These are phyloP conservation scores for Ptychochromis oligacanthus DNA, from an alignment of 2,113 vertebrate species.

Conservation along the genomic window DNA sequence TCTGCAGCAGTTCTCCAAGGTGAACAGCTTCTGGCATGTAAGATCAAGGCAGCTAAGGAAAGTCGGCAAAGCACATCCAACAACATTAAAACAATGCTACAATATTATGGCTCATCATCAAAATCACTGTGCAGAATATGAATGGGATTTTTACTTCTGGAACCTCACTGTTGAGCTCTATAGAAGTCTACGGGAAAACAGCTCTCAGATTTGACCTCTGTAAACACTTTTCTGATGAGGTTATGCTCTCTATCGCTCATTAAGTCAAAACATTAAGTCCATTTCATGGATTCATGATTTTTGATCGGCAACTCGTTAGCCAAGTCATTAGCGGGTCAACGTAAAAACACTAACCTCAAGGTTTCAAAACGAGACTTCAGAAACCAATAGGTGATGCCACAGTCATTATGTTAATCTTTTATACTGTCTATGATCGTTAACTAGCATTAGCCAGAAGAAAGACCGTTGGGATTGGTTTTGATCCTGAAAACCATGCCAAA, in stretches of 20 bases:
- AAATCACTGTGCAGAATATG: background rate
- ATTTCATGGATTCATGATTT: background rate
- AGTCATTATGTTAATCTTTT: background rate
- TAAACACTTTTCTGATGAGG: too few species aligned
- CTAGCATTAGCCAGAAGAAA: background rate
- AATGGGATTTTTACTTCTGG: background rate
- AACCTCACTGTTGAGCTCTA: background rate
- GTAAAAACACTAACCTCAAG: background rate
- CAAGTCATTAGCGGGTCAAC: background rate
- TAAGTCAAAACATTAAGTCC: background rate
- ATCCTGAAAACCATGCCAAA: background rate
- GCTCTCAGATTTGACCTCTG: background rate
- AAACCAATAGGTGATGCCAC: too few species aligned
- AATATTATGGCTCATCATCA: background rate
- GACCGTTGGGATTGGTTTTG: background rate
- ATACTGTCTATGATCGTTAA: background rate
- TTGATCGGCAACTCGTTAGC: too few species aligned
- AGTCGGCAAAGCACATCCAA: too few species aligned
- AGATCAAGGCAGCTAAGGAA: too few species aligned
- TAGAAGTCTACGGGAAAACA: background rate
- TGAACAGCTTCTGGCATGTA: too few species aligned
- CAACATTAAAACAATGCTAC: background rate
- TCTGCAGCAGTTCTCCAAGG: too few species aligned
- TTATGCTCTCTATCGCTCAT: background rate
- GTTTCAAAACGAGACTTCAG: background rate